A percentile compares a stretch with the other conserved stretches of the same genome.
phyloP scores from a whole-genome alignment of 1,140 invertebrate genomes.

The Steinernema khuongi region DNA sequence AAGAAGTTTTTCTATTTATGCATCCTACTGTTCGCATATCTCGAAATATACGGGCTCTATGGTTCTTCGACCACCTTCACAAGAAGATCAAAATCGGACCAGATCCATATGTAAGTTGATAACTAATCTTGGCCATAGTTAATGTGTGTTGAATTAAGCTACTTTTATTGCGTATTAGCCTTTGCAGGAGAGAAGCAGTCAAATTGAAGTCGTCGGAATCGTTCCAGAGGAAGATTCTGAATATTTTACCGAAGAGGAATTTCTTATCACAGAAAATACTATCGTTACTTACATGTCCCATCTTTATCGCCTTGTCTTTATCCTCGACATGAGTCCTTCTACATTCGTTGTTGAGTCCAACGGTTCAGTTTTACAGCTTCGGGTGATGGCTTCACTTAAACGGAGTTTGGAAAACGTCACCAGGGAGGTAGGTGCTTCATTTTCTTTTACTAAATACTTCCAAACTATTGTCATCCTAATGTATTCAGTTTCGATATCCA shows the following conservation, averaged over 20 bases:
- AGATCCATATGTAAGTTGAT: background rate
- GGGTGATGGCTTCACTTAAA: constrained; percentile 67
- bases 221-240: constrained; percentile 25
- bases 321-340: constrained; percentile 76
- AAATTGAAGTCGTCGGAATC: constrained; percentile 36
- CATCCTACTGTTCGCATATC: constrained; percentile 66
- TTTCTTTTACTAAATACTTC: constrained; percentile 21
- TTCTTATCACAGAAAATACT: constrained; percentile 62
- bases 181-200: constrained; percentile 25
- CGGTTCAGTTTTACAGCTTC: constrained; percentile 69
- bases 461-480: constrained; percentile 41
- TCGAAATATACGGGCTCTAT: constrained; percentile 70
- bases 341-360: constrained; percentile 69
- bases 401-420: constrained; percentile 67
- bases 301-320: constrained; percentile 71
- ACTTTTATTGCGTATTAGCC: constrained; percentile 11
- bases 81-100: constrained; percentile 61
- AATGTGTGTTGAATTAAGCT: background rate
- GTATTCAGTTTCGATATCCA: constrained; percentile 68
- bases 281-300: constrained; percentile 63
- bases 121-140: no score
- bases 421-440: constrained; percentile 64
- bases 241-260: constrained; percentile 25
- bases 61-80: constrained; percentile 71
- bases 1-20: constrained; percentile 7